Evolutionary conservation across 2,888 invertebrate species (phyloP).

Genomic region (Diaphora mendica): DNA sequence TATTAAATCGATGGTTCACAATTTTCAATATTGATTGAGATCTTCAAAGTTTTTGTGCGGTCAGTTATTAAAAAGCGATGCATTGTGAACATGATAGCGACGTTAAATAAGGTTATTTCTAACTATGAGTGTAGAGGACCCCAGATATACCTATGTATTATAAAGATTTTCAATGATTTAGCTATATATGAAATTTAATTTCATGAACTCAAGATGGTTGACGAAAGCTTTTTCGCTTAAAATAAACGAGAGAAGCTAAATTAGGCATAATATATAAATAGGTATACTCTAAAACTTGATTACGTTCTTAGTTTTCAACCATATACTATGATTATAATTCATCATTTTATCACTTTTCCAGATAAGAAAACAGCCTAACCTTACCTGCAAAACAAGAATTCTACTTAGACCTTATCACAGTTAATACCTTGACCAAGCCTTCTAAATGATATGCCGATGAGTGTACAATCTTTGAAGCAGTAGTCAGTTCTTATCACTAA

Average conservation of each 20-base stretch:
- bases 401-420: not conserved
- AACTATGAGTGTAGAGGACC: too few relatives aligned
- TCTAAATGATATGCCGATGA: not conserved
- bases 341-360: not conserved
- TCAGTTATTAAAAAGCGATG: not conserved
- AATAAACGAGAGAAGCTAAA: too few relatives aligned
- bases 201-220: too few relatives aligned
- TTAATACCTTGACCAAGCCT: slow-evolving; percentile 1
- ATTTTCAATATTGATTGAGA: not conserved
- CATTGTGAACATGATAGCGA: too few relatives aligned
- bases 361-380: not conserved
- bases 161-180: too few relatives aligned
- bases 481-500: not conserved
- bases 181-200: too few relatives aligned
- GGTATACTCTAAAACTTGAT: too few relatives aligned
- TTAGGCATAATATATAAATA: too few relatives aligned
- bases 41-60: not conserved
- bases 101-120: too few relatives aligned
- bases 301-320: too few relatives aligned
- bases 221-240: too few relatives aligned
- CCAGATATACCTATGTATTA: too few relatives aligned
- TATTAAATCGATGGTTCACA: not conserved
- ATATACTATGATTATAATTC: not conserved
- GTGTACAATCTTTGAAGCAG: not conserved
- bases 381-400: not conserved